Evolutionary conservation across 2,888 invertebrate species (phyloP).

Genomic region (Drosophila algonquin): DNA sequence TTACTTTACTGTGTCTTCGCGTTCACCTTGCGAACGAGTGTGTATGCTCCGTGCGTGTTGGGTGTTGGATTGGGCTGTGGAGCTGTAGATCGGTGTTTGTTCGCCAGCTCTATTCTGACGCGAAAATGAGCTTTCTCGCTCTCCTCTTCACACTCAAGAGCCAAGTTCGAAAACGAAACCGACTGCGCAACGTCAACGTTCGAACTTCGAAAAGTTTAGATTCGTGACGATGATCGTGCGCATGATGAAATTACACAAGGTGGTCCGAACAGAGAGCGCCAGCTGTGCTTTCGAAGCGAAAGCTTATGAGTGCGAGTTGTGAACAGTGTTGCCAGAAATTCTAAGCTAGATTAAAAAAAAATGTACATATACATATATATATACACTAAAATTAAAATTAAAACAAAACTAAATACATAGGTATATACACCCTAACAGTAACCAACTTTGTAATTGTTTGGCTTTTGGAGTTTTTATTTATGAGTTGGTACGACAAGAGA

Average conservation of each 20-base stretch:
- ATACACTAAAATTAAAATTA: no score
- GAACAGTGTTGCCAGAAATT: not conserved
- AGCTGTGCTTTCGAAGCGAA: constrained; percentile 50
- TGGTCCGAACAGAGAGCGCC: constrained; percentile 2
- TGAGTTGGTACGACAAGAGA: no score
- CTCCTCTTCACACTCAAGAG: no score
- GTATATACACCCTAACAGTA: no score
- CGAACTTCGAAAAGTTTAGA: constrained; percentile 69
- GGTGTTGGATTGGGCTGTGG: no score
- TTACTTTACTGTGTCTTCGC: constrained; percentile 68
- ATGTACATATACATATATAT: no score
- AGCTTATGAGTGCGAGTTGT: constrained; percentile 45
- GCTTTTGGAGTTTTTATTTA: no score
- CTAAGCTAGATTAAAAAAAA: no score
- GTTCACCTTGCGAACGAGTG: constrained; percentile 65
- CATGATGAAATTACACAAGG: not conserved
- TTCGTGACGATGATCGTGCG: not conserved
- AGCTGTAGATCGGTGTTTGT: no score
- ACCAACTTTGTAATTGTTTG: no score
- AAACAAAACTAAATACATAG: no score
- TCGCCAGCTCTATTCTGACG: no score
- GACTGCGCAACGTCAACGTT: constrained; percentile 66
- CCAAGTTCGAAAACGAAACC: constrained; percentile 46
- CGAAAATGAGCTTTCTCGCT: constrained; percentile 45
- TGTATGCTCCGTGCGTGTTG: constrained; percentile 34